phyloP scores from a whole-genome alignment of 2,113 vertebrate genomes.

The Piliocolobus tephrosceles region DNA sequence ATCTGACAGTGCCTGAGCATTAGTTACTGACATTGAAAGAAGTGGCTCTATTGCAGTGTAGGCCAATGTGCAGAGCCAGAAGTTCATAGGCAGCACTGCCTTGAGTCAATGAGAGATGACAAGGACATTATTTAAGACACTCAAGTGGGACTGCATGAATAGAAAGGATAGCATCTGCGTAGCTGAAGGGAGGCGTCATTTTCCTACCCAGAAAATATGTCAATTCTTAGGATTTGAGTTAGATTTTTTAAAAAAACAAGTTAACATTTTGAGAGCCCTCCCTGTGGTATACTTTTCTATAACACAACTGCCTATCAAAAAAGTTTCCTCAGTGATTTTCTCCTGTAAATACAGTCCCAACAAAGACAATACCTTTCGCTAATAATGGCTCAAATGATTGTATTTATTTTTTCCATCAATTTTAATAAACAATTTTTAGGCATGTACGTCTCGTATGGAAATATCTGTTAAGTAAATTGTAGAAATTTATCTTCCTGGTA shows the following conservation, averaged over 20 bases:
- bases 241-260: neutral
- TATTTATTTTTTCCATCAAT: slow-evolving; percentile 43
- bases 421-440: neutral
- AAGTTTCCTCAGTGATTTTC: neutral
- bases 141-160: neutral
- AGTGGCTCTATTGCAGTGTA: neutral
- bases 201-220: slow-evolving; percentile 8
- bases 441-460: neutral
- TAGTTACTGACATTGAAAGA: slow-evolving; percentile 35
- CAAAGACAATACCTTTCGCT: slow-evolving; percentile 27
- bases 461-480: slow-evolving; percentile 19
- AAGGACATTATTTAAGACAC: slow-evolving; percentile 55
- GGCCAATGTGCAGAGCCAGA: neutral
- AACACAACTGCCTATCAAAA: neutral
- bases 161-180: neutral
- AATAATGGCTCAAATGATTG: slow-evolving; percentile 16
- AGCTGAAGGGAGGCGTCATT: neutral
- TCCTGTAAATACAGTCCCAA: neutral
- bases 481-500: slow-evolving; percentile 4
- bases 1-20: neutral
- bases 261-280: slow-evolving; percentile 5
- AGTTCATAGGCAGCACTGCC: neutral
- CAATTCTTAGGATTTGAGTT: slow-evolving; percentile 34
- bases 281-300: neutral
- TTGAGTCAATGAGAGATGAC: slow-evolving; percentile 12